Base-by-base conservation (phyloP, 2,113 vertebrate species). In the Toxotes chatareus region DNA sequence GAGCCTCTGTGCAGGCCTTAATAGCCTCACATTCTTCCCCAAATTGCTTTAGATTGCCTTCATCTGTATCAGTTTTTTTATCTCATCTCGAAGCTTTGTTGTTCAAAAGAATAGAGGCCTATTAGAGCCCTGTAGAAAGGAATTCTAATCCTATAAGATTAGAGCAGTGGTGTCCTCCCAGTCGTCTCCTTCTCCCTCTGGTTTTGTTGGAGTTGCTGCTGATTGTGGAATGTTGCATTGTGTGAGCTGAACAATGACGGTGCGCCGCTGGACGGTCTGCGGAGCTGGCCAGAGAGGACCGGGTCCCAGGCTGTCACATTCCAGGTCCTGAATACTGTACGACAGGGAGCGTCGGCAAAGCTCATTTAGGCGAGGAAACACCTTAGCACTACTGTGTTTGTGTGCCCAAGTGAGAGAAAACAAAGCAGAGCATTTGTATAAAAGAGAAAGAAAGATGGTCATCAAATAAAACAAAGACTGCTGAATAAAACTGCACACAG, bases 1-100 rank as follows among this genome's bases (percentile, higher is more conserved):
- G 36, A 86, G 70, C 59, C 53, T 80, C 69, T 66, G 44, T 79
- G 46, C 67, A 85, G 71, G 63, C 53, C 63, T 66, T 86, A 83
- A 84, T 84, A 82, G 80, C 70, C 38, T 74, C 62, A 60, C 82
- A 86, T 88, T 91, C 74, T 82, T 83, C 31, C 60, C 46, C 55
- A 83, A 86, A 89, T 87, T 87, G 76, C 80, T 84, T 67, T 59
- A 89, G 81, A 88, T 84, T 86, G 73, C 69, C 79, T 81, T 90
- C 65, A 81, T 85, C 77, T 84, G 51, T 79, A 72, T 78, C 69
- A 61, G 36, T 83, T 85, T 86, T 80, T 66, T 77, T 32, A 82
- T 83, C 80, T 83, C 74, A 80, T 83, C 80, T 76, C 0, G 0
- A 60, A 65, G 72, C 70, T 90, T 83, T 91, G 73, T 82, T 86